Evolutionary conservation across 2,797 vertebrate species (phyloP), one percentile per base, ranked within the genome.

Genomic region (Tenualosa ilisha): DNA sequence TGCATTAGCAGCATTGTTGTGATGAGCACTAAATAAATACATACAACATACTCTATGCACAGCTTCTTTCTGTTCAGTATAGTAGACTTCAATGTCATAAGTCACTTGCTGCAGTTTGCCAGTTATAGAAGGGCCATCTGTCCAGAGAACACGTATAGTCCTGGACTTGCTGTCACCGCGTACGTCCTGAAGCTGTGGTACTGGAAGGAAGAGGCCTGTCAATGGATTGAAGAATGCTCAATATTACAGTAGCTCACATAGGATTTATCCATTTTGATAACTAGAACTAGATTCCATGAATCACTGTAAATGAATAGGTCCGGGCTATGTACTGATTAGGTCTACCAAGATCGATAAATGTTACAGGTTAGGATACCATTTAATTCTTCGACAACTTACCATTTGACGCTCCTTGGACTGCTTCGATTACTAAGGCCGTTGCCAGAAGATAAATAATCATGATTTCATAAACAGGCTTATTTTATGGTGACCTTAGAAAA

Each of bases 81-180:
- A 61, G 13, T 92, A 81, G 82, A 94, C 88, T 59, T 43, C 24
- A 63, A 95, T 24, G 24, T 94, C 88, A 81, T 94, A 95, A 53
- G 82, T 83, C 22, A 92, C 82, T 0, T 5, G 22, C 3, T 81
- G 82, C 17, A 92, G 20, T 2, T 54, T 3, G 20, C 84, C 84
- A 17, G 81, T 83, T 86, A 90, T 92, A 0, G 85, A 89, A 0
- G 89, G 83, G 8, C 85, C 79, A 15, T 93, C 89, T 2, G 85
- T 82, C 95, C 95, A 95, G 6, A 81, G 82, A 9, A 92, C 0
- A 31, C 90, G 84, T 0, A 31, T 22, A 0, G 4, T 7, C 6
- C 31, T 31, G 31, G 6, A 2, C 31, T 31, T 31, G n/a, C n/a
- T 31, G 11, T 0, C 37, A 0, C 89, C 24, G 0, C 2, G 13